Base-by-base conservation (phyloP, 2,888 invertebrate genomes). In the Orthonevra nobilis region DNA sequence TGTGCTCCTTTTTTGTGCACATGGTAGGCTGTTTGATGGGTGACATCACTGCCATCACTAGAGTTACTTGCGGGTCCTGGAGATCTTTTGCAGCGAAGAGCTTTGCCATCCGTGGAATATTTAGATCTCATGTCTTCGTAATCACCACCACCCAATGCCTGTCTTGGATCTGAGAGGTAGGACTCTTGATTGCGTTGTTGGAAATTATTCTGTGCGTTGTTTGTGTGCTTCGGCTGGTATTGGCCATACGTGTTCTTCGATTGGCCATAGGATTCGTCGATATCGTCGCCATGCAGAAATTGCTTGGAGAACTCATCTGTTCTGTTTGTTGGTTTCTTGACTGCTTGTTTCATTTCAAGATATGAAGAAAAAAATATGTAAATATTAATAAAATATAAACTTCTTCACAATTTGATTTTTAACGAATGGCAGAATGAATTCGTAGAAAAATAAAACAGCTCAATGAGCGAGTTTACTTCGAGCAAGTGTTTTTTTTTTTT, bases 81-180 rank as follows among this genome's bases (percentile, higher is more conserved):
- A 7, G 63, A 12, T 30, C 20, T 38, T 4, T 32, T 63, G 7
- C 20, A 1, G 2, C 15, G 30, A 5, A 30, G 3, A 1, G 30
- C n/a, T 10, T 50, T 50, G 1, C 20, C 15, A 9, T 30, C 32
- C 2, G 6, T 9, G 32, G 0, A 12, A 17, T 52, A 50, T 38
- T 26, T 63, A 0, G 19, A 9, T 17, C 20, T 36, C 7, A 50
- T 10, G 3, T 5, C 32, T 2, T 48, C 3, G 2, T 50, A 7
- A 6, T 14, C 50, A 50, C 52, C 63, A 0, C 63, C 50, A n/a
- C 40, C 50, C n/a, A n/a, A n/a, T n/a, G n/a, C n/a, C n/a, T n/a
- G n/a, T n/a, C n/a, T n/a, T n/a, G n/a, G n/a, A n/a, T n/a, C n/a
- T n/a, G n/a, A n/a, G n/a, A n/a, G n/a, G n/a, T n/a, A n/a, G n/a